A percentile compares a stretch with the other conserved stretches of the same genome.
phyloP scores from a whole-genome alignment of 64 coral and sea anemone genomes.

The Platygyra sinensis region DNA sequence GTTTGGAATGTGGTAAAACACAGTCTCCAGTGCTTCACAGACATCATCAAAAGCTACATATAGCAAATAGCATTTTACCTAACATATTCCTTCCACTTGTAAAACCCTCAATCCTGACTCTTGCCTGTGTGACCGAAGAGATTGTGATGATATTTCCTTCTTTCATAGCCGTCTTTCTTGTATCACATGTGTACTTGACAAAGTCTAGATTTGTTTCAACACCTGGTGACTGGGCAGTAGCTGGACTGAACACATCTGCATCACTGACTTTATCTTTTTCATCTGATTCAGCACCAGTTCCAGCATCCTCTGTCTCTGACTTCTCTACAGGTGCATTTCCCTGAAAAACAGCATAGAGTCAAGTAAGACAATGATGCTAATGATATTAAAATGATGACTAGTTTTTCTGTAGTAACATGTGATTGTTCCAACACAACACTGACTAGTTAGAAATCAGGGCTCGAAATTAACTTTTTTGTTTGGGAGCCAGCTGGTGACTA shows the following conservation, averaged over 20 bases:
- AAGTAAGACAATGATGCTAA: neutral
- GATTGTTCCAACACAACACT: no score
- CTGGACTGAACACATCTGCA: neutral
- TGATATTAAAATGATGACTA: neutral
- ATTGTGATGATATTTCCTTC: constrained; percentile 80
- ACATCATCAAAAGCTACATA: no score
- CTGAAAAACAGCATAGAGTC: neutral
- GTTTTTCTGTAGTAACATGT: no score
- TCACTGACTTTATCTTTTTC: neutral
- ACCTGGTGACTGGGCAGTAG: neutral
- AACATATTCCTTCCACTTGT: constrained; percentile 69
- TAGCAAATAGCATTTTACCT: constrained; percentile 39
- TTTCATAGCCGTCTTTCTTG: constrained; percentile 86
- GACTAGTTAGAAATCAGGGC: no score
- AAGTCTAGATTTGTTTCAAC: constrained; percentile 66
- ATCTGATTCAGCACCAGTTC: constrained; percentile 16
- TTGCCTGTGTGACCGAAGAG: constrained; percentile 79
- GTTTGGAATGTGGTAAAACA: no score
- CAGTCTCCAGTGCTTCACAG: no score
- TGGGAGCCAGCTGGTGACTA: no score
- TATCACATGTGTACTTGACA: constrained; percentile 80
- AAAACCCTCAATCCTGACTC: constrained; percentile 83
- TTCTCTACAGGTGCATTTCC: constrained; percentile 27
- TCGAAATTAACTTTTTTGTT: no score
- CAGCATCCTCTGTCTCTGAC: neutral